phyloP scores from a whole-genome alignment of 2,113 vertebrate genomes.

The Okapia johnstoni region DNA sequence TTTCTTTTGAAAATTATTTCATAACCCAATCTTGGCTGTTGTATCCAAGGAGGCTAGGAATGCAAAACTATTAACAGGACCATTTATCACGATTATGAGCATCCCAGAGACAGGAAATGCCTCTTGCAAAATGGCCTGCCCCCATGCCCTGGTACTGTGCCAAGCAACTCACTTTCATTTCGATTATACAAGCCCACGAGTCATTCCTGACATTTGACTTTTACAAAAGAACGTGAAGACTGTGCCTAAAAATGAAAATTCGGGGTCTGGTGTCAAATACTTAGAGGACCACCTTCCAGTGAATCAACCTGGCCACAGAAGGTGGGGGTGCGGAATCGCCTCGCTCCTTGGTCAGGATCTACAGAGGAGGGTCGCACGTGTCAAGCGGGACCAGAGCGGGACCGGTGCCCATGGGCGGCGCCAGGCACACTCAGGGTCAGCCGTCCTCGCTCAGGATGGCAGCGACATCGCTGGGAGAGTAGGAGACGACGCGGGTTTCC shows the following conservation, averaged over 20 bases:
- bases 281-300: neutral
- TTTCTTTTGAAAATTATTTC: neutral
- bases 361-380: neutral
- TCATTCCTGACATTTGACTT: neutral
- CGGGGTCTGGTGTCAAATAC: neutral
- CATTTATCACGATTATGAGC: neutral
- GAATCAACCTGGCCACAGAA: neutral
- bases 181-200: neutral
- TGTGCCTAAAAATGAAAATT: neutral
- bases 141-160: neutral
- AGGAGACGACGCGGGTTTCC: neutral
- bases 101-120: neutral
- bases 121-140: neutral
- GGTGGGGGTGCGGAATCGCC: rapidly evolving
- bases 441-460: neutral
- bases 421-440: neutral
- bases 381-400: neutral
- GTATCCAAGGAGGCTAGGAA: neutral
- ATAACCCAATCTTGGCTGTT: neutral
- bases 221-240: neutral
- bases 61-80: neutral
- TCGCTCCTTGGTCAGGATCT: neutral
- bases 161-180: neutral
- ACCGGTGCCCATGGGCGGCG: rapidly evolving
- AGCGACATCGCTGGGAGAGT: rapidly evolving